Evolutionary conservation across 2,113 vertebrate genomes (phyloP).

Genomic region (Trogon melanurus): DNA sequence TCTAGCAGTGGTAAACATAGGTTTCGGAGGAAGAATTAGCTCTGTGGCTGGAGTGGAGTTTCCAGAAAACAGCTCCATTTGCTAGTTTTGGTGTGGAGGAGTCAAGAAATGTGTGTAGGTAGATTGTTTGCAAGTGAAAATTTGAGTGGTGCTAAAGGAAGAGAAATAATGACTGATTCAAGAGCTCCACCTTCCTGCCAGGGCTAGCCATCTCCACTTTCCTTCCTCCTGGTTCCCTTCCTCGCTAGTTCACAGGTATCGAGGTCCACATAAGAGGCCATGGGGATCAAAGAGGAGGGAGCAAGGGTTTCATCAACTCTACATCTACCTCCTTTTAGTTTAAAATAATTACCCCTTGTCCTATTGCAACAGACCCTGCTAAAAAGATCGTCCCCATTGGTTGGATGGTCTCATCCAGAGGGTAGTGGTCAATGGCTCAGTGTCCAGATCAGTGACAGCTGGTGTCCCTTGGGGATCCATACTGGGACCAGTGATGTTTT

Average conservation of each 20-base stretch:
- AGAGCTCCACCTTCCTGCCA: not conserved
- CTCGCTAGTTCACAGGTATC: not conserved
- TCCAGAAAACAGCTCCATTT: not conserved
- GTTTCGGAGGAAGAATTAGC: not conserved
- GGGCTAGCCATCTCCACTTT: not conserved
- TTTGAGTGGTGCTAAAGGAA: not conserved
- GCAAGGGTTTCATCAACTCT: too few species aligned
- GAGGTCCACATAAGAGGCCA: fast-evolving
- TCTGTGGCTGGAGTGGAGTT: not conserved
- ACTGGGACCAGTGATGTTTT: too few species aligned
- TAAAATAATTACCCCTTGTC: too few species aligned
- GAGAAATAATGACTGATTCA: not conserved
- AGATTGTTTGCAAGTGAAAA: not conserved
- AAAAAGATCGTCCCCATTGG: too few species aligned
- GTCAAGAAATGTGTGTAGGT: not conserved
- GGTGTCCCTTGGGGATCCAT: too few species aligned
- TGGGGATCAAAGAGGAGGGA: not conserved
- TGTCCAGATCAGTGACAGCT: too few species aligned
- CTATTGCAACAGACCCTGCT: too few species aligned
- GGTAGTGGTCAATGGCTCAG: too few species aligned
- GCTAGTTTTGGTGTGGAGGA: fast-evolving
- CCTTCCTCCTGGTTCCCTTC: not conserved
- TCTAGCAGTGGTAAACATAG: not conserved
- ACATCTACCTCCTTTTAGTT: too few species aligned
- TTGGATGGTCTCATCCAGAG: too few species aligned